A percentile compares a stretch with the other conserved stretches of the same genome.
phyloP scores from a whole-genome alignment of 2,113 vertebrate genomes.

The Melanostigma gelatinosum region DNA sequence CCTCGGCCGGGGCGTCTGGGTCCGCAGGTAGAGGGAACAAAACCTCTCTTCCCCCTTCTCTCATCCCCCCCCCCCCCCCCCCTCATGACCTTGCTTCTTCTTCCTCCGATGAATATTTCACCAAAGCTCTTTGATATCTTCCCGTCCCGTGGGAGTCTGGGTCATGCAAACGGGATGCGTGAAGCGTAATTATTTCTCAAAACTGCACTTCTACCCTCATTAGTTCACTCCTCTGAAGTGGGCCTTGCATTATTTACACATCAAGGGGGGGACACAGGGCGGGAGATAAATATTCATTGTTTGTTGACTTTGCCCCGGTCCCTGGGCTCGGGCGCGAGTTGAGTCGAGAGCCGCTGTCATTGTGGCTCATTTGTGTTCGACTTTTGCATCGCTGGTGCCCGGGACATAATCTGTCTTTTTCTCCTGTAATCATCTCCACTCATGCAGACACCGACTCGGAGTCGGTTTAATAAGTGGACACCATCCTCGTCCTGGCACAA shows the following conservation, averaged over 20 bases:
- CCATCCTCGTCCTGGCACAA: slow-evolving; percentile 11
- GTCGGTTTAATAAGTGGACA: slow-evolving; percentile 63
- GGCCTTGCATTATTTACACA: slow-evolving; percentile 83
- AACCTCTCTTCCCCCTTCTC: slow-evolving; percentile 31
- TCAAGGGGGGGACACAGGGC: slow-evolving; percentile 75
- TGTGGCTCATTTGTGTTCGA: slow-evolving; percentile 44
- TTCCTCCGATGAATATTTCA: slow-evolving; percentile 60
- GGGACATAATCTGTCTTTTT: slow-evolving; percentile 58
- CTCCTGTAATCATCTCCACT: slow-evolving; percentile 61
- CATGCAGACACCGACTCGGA: slow-evolving; percentile 42
- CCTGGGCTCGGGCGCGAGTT: slow-evolving; percentile 58
- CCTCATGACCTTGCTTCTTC: slow-evolving; percentile 64
- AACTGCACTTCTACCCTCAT: slow-evolving; percentile 78
- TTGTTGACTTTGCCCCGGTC: slow-evolving; percentile 78
- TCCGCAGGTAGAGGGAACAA: slow-evolving; percentile 49
- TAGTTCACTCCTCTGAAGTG: slow-evolving; percentile 78
- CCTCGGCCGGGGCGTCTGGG: slow-evolving; percentile 27
- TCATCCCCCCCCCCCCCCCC: slow-evolving; percentile 7
- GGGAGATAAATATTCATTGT: slow-evolving; percentile 83
- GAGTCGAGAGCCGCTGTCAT: slow-evolving; percentile 51
- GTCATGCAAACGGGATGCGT: slow-evolving; percentile 70
- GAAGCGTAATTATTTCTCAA: slow-evolving; percentile 79
- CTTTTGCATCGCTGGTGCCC: slow-evolving; percentile 40
- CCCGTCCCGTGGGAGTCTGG: slow-evolving; percentile 55
- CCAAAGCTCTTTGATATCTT: slow-evolving; percentile 72